Evolutionary conservation across 2,113 vertebrate species (phyloP).

Genomic region (Cavia porcellus): DNA sequence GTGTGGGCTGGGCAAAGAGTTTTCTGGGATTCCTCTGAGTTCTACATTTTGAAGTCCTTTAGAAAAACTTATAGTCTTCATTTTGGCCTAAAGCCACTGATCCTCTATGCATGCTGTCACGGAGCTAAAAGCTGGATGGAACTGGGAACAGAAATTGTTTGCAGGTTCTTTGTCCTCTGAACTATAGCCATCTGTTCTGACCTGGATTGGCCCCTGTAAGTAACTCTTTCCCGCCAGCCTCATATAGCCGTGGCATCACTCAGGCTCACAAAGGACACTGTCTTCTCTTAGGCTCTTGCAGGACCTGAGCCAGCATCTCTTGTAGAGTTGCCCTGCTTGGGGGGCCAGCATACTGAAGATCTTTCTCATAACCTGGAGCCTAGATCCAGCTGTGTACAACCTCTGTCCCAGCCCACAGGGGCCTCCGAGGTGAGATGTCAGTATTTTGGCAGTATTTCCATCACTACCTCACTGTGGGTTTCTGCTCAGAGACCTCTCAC

Average conservation of each 20-base stretch:
- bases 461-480: neutral
- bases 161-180: constrained; percentile 10
- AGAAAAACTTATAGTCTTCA: neutral
- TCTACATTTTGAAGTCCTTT: neutral
- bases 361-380: fast-evolving
- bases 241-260: neutral
- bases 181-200: neutral
- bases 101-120: neutral
- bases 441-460: neutral
- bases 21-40: neutral
- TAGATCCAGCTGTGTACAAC: neutral
- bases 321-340: fast-evolving
- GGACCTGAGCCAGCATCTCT: neutral
- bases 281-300: neutral
- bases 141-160: neutral
- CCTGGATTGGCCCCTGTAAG: neutral
- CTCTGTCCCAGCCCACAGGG: fast-evolving
- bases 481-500: neutral
- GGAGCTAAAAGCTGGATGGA: neutral
- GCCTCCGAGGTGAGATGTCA: no score
- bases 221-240: neutral
- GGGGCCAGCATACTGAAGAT: neutral
- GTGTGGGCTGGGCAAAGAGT: neutral
- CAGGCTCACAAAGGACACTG: neutral
- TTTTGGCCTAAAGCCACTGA: neutral